phyloP scores from a whole-genome alignment of 1,140 invertebrate genomes.

The Helicoverpa armigera region DNA sequence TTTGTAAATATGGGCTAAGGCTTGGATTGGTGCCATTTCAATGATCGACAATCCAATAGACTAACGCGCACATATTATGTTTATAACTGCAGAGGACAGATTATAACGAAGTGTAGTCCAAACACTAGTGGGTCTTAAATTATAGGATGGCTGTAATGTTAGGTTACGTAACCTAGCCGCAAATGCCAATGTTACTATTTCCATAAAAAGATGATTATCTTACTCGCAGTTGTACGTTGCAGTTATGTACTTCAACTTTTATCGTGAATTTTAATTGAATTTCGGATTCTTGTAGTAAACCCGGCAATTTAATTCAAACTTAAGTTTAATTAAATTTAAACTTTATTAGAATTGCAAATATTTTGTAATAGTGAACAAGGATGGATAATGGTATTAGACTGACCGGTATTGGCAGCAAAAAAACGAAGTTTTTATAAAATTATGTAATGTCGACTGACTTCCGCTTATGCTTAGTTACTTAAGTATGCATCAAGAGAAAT shows the following conservation, averaged over 20 bases:
- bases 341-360: too few relatives aligned
- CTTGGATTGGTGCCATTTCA: conserved; percentile 47
- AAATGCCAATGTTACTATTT: not conserved
- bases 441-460: too few relatives aligned
- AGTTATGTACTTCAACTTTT: not conserved
- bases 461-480: too few relatives aligned
- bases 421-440: too few relatives aligned
- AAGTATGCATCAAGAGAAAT: too few relatives aligned
- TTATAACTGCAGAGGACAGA: conserved; percentile 41
- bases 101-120: conserved; percentile 24
- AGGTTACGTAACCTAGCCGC: not conserved
- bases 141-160: not conserved
- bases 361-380: too few relatives aligned
- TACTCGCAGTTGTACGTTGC: not conserved
- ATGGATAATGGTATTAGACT: too few relatives aligned
- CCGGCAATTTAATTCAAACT: not conserved
- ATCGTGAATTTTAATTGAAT: not conserved
- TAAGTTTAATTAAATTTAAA: too few relatives aligned
- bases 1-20: conserved; percentile 52
- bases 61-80: conserved; percentile 24
- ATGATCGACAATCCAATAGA: conserved; percentile 29
- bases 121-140: conserved; percentile 3
- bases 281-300: too few relatives aligned
- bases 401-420: too few relatives aligned
- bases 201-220: not conserved